Conservation (phyloP, 2,888 invertebrate species). For the Luperina testacea region DNA sequence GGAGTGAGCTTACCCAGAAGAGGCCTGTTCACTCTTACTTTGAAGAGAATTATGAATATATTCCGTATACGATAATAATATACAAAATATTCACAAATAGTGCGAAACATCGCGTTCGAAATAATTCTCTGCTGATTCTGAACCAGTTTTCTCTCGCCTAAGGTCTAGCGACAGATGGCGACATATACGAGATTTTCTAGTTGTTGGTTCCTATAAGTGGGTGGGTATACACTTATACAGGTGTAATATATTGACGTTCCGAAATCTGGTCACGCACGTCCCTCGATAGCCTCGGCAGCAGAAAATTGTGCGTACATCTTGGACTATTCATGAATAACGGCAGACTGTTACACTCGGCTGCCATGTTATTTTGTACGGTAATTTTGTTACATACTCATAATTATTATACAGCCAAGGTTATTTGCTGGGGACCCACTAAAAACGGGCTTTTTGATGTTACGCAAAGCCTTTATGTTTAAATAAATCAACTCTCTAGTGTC, state of each 20-base stretch:
- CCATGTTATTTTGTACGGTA: constrained; percentile 35
- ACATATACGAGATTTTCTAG: constrained; percentile 51
- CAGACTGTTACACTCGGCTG: constrained; percentile 38
- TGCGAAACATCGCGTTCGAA: constrained; percentile 1
- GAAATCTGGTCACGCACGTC: constrained; percentile 74
- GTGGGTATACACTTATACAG: constrained; percentile 32
- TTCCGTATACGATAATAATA: constrained; percentile 2
- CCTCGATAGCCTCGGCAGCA: constrained; percentile 66
- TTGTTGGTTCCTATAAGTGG: constrained; percentile 40
- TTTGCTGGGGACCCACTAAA: constrained; percentile 27
- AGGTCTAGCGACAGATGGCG: constrained; percentile 35
- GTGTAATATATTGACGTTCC: constrained; percentile 69
- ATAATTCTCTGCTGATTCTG: constrained; percentile 28
- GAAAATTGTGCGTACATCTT: constrained; percentile 70
- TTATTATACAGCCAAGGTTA: constrained; percentile 29
- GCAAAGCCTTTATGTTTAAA: constrained; percentile 15
- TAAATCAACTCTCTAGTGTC: constrained; percentile 6
- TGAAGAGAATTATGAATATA: constrained; percentile 29
- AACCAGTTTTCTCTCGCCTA: constrained; percentile 17
- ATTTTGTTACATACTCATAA: constrained; percentile 50
- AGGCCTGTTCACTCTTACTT: no score
- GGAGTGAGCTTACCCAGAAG: no score
- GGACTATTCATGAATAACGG: constrained; percentile 62
- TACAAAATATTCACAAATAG: constrained; percentile 25
- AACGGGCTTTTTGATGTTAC: constrained; percentile 29